Evolutionary conservation across 2,797 vertebrate species (phyloP).

Genomic region (Nannoperca australis): DNA sequence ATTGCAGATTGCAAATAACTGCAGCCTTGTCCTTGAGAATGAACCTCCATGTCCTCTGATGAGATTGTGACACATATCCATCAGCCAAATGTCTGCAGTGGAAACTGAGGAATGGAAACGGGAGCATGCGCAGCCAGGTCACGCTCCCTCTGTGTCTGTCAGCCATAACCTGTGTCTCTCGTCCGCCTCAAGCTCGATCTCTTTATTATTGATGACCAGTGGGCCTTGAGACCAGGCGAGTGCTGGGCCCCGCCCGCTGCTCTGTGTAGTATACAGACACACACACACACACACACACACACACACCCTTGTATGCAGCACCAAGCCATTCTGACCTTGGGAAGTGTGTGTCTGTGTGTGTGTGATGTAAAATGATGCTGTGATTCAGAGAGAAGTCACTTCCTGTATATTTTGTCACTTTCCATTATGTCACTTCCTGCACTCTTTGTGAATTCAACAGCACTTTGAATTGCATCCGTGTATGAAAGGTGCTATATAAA

Average conservation of each 20-base stretch:
- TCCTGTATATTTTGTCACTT: constrained; percentile 24
- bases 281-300: neutral
- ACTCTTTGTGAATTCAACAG: constrained; percentile 4
- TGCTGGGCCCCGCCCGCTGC: constrained; percentile 37
- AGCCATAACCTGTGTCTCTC: constrained; percentile 42
- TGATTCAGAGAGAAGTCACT: constrained; percentile 18
- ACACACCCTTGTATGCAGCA: constrained; percentile 32
- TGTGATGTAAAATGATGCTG: constrained; percentile 16
- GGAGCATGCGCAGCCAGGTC: constrained; percentile 4
- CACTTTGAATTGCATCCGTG: too few relatives aligned
- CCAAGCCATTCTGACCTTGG: constrained; percentile 61
- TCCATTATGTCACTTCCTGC: constrained; percentile 8
- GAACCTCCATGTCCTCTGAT: constrained; percentile 47
- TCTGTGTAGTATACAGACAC: constrained; percentile 9
- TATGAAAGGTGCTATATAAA: too few relatives aligned
- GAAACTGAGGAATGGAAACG: neutral
- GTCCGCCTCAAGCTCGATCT: constrained; percentile 22
- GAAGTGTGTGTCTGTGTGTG: neutral
- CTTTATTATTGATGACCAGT: constrained; percentile 76
- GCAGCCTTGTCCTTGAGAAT: constrained; percentile 66
- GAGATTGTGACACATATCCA: constrained; percentile 48
- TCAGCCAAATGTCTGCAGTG: constrained; percentile 30
- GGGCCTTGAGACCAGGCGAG: constrained; percentile 53
- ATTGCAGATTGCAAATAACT: constrained; percentile 37
- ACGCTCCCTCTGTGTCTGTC: constrained; percentile 27